Base-by-base conservation (phyloP, 2,113 vertebrate genomes). In the Gallinago paraguaiae region DNA sequence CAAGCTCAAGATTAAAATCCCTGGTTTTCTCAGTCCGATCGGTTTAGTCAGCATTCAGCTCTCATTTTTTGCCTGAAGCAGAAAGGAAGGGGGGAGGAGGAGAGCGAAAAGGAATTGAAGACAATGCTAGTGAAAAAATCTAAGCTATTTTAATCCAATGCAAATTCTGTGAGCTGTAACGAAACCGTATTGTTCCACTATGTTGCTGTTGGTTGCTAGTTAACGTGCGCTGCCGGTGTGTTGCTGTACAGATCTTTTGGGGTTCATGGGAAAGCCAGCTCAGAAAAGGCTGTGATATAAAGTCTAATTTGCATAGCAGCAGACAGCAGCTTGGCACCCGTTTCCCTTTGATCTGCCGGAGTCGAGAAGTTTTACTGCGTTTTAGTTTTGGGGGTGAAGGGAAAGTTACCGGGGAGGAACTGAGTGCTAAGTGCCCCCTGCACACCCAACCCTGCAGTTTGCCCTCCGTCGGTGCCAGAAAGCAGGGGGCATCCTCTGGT, bases 61-160 rank as follows among this genome's bases (percentile, higher is more conserved):
- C 46, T 90, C 59, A 25, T 16, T 69, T 95, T 91, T 88, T 39
- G 57, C 86, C 92, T 84, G 61, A 85, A 81, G 87, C 71, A 93
- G 68, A 67, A 91, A 74, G 12, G 68, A 67, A 91, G 70, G 12
- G n/a, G 4, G 24, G 39, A 9, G 24, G 17, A 24, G 41, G 41
- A 43, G 23, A 46, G 67, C 43, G 67, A 57, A 71, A 69, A 92
- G 65, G 53, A 72, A 87, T 15, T 81, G 56, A 91, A 96, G 50
- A 90, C 64, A 93, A 82, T 27, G 45, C 48, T 79, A 79, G 65
- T 51, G 80, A 95, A 93, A 92, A 90, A 91, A 95, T 82, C 15
- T 28, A 27, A 93, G 53, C 80, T 95, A 95, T 96, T 94, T 96
- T 92, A 96, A 95, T 93, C 72, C 81, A 33, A 27, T 81, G 90